Base-by-base conservation (phyloP, 2,888 invertebrate genomes). In the Lydus trimaculatus region DNA sequence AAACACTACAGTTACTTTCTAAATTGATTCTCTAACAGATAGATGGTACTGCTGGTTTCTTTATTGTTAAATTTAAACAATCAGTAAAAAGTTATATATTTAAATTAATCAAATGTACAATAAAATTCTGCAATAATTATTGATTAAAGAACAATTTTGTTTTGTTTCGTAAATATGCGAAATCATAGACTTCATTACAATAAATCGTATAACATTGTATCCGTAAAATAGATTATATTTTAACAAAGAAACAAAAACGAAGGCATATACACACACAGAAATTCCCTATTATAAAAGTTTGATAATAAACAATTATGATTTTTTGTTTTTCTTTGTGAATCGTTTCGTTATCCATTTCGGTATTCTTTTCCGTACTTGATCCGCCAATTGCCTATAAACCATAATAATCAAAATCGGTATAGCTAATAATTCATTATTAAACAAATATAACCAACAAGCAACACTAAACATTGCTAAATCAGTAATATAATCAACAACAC, bases 361-460 rank as follows among this genome's bases (percentile, higher is more conserved):
- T 65, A 80, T 79, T 67, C 76, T 67, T 69, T 76, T 80, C 39
- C 63, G 69, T 31, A 94, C 82, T 66, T 91, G 91, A 80, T 91
- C 90, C 80, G 91, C 90, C 72, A 94, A 82, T 81, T 94, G 93
- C 67, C 94, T 89, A 83, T 93, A 95, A 61, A 94, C 90, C 83
- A 94, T 90, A 2, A 95, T 86, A 52, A 90, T 87, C 70, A 95
- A 87, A 76, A 94, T 90, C 36, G 95, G 95, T 75, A 95, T 88
- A n/a, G 94, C 93, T 61, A 94, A 87, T 73, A 92, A 87, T 81
- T 94, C 93, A 80, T 93, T 93, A 79, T 92, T 92, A 80, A 94
- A 94, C 66, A 94, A 85, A 84, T 94, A 95, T 39, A 94, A 88
- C 90, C 94, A 95, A 82, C 92, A 91, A 28, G 95, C 94, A 15